These are phyloP conservation scores for Chloroceryle inda DNA, from an alignment of 2,797 vertebrate species.

Conservation along the genomic window DNA sequence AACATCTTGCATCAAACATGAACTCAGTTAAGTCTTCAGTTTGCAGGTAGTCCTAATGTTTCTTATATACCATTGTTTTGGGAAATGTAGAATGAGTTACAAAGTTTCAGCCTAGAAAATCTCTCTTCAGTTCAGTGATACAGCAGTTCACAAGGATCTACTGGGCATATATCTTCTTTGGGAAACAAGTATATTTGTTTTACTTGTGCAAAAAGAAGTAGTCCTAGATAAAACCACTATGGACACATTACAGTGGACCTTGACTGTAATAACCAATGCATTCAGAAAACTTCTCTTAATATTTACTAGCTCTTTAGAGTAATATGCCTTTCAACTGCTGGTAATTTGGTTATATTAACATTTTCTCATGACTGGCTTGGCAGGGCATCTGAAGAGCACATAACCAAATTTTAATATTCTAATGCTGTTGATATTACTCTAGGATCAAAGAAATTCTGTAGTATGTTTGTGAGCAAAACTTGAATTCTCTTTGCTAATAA, in stretches of 20 bases:
- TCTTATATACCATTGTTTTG: not conserved
- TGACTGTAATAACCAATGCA: not conserved
- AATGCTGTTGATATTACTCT: constrained; percentile 40
- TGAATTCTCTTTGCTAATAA: constrained; percentile 44
- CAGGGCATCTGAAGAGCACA: constrained; percentile 32
- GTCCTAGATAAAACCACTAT: not conserved
- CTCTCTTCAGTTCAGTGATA: not conserved
- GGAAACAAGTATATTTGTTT: not conserved
- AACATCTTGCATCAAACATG: not conserved
- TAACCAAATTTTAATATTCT: constrained; percentile 27
- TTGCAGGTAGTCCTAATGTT: not conserved
- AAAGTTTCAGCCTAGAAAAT: not conserved
- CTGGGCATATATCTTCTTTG: not conserved
- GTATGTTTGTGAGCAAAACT: constrained; percentile 45
- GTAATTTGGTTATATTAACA: not conserved
- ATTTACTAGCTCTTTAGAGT: not conserved
- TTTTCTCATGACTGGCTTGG: constrained; percentile 50
- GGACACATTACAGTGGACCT: not conserved
- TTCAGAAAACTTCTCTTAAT: not conserved
- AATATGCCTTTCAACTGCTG: not conserved
- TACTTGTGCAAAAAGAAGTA: not conserved
- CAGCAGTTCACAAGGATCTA: not conserved
- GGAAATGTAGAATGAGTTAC: not conserved
- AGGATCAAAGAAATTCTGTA: constrained; percentile 42
- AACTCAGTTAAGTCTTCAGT: not conserved